Evolutionary conservation across 2,888 invertebrate genomes (phyloP), one percentile per base, ranked within the genome.

Genomic region (Sphaerophoria rueppellii): DNA sequence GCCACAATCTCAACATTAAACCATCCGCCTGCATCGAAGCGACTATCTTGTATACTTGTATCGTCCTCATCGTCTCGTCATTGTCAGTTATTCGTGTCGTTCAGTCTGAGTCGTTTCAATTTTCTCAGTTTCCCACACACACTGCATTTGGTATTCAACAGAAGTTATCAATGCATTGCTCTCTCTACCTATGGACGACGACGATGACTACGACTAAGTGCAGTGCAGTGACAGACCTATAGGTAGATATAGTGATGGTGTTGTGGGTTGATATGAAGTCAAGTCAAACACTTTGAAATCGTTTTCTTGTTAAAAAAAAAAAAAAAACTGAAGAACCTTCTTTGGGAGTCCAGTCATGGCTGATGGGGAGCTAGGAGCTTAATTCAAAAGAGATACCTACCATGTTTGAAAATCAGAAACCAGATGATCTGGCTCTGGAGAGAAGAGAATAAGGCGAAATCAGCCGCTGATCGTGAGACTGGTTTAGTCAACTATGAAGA

Each of bases 141-240:
- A 72, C 60, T 65, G 40, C 58, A 71, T 79, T 74, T 74, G 35
- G 50, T 83, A 79, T 79, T 83, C 70, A 48, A 83, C 81, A 85
- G 72, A 81, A 85, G 76, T 81, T 73, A 63, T 73, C 67, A 71
- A 50, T 54, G 52, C 35, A 55, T 40, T 80, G 76, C 80, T 69
- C 69, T 76, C 82, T 67, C 43, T 43, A 5, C 80, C 71, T 67
- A 32, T 57, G 75, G 75, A 67, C 80, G 85, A 81, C 76, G 76
- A 65, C 82, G 24, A 24, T 24, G 77, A 77, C 46, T 11, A 46
- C 46, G 46, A 58, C 57, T 40, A 60, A 60, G 60, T 43, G 60
- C 60, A 85, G 71, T 72, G 63, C 75, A 81, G 81, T 81, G 81
- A 85, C 81, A 85, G 81, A 85, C 81, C 81, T 85, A 72, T 80